Base-by-base conservation (phyloP, 2,797 vertebrate genomes). In the Moxostoma hubbsi region DNA sequence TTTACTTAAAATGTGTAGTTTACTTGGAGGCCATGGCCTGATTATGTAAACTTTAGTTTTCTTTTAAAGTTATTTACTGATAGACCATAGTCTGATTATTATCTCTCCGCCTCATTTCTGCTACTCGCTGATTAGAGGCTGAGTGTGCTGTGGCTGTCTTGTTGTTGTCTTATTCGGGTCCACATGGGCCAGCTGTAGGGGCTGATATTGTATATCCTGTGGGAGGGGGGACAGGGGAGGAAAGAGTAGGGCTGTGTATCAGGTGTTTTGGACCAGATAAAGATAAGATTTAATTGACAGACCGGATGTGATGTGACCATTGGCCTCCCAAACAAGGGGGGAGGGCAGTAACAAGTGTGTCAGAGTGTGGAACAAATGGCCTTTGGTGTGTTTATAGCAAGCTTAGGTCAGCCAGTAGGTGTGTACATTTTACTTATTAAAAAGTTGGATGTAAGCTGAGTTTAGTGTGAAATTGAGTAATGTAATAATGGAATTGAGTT, bases 161-260 rank as follows among this genome's bases (percentile, higher is more conserved):
- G 61, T 66, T 58, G 68, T 77, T 67, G 74, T 61, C 64, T 82
- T 15, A 62, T 43, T 57, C 57, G 13, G 6, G 24, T 58, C 58
- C 49, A 67, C 64, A 16, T 68, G 75, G 54, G 54, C 24, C 13
- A 50, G 54, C 64, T 68, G 74, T 50, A 53, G 16, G 63, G 5
- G 67, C 45, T 76, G 74, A 76, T 49, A 68, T 68, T 59, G 62
- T 59, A 10, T 59, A 24, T 54, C 51, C 62, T 57, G 15, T 24
- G 2, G 51, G 46, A 24, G 15, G 43, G 54, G 53, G 53, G 18
- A 24, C 62, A 49, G 12, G 53, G 53, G 11, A 13, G 15, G 63
- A 49, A 15, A 57, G 10, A 4, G 12, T 45, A 55, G 43, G 43
- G 73, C 43, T 75, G 45, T 66, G 51, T 66, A 43, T 57, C 62